phyloP scores from a whole-genome alignment of 2,113 vertebrate genomes.

The Diphyllodes magnificus region DNA sequence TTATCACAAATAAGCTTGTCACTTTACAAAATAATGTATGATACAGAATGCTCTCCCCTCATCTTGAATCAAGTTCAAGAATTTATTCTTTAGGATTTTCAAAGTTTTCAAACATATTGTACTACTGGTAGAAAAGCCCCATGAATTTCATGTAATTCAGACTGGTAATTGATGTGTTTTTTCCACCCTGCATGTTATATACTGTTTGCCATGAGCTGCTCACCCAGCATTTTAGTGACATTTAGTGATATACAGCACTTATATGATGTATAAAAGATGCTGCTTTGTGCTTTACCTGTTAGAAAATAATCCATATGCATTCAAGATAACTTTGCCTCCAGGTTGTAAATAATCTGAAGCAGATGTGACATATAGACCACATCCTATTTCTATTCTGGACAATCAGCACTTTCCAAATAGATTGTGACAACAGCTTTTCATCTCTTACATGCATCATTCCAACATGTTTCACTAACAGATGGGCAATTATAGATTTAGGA shows the following conservation, averaged over 20 bases:
- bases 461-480: background rate
- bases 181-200: background rate
- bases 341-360: background rate
- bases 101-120: background rate
- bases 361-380: background rate
- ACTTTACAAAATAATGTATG: background rate
- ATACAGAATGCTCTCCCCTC: background rate
- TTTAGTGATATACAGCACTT: background rate
- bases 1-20: background rate
- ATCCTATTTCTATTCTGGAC: background rate
- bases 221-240: background rate
- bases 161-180: background rate
- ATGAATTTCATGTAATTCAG: background rate
- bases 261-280: background rate
- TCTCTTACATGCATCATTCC: background rate
- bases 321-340: background rate
- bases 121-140: background rate
- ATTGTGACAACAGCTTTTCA: background rate
- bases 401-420: background rate
- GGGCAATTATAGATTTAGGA: background rate
- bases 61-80: background rate
- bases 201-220: background rate
- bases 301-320: background rate
- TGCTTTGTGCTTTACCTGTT: background rate
- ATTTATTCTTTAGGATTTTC: background rate